Conservation (phyloP, 2,797 vertebrate species). For the Champsocephalus esox region DNA sequence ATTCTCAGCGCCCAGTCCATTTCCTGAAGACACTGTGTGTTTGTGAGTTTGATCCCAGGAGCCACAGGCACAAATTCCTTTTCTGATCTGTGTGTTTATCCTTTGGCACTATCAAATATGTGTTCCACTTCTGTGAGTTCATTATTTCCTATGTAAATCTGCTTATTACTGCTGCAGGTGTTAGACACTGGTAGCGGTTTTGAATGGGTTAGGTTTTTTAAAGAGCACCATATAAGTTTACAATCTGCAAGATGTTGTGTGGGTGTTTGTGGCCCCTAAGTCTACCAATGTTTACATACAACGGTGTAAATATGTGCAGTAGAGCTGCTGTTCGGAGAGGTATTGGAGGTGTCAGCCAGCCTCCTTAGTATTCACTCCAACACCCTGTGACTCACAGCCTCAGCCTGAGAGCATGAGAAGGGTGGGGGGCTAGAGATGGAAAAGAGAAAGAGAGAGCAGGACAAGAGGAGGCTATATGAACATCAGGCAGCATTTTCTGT, state of each 20-base stretch:
- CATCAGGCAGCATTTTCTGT: slow-evolving; percentile 69
- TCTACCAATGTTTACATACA: slow-evolving; percentile 64
- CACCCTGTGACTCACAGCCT: slow-evolving; percentile 84
- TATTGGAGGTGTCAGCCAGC: slow-evolving; percentile 77
- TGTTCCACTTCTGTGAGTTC: slow-evolving; percentile 3
- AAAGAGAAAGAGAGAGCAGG: slow-evolving; percentile 56
- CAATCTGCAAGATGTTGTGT: slow-evolving; percentile 26
- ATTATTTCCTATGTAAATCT: slow-evolving; percentile 6
- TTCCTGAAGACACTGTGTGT: slow-evolving; percentile 32
- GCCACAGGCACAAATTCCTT: slow-evolving; percentile 30
- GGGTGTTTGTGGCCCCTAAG: slow-evolving; percentile 43
- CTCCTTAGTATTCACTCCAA: slow-evolving; percentile 87
- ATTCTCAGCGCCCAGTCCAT: slow-evolving; percentile 28
- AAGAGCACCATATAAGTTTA: slow-evolving; percentile 5
- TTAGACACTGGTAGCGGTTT: slow-evolving; percentile 7
- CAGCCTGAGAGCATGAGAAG: slow-evolving; percentile 66
- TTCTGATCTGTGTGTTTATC: slow-evolving; percentile 11
- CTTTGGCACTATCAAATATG: slow-evolving; percentile 9
- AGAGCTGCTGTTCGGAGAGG: slow-evolving; percentile 68
- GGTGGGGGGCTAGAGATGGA: slow-evolving; percentile 42
- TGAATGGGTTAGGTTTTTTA: background rate
- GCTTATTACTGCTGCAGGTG: slow-evolving; percentile 14
- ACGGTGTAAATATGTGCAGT: slow-evolving; percentile 56
- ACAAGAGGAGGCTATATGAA: slow-evolving; percentile 67
- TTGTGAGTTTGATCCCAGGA: slow-evolving; percentile 18